A percentile compares a stretch with the other conserved stretches of the same genome.
Conservation (phyloP, 2,888 invertebrate genomes). For the Aquatica leii region DNA sequence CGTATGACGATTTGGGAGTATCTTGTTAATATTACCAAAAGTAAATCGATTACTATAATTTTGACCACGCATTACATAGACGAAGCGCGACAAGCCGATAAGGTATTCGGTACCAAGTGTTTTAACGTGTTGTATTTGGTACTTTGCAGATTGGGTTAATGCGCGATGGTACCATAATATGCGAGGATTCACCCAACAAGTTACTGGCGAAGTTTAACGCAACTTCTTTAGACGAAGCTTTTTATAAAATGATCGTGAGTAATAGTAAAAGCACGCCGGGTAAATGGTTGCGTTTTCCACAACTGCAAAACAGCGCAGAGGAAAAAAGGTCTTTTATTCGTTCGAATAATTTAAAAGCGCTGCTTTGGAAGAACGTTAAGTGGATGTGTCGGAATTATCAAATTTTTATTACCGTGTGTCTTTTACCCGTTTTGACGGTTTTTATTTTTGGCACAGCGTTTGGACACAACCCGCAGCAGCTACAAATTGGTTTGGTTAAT, state of each 20-base stretch:
- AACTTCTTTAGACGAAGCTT: neutral
- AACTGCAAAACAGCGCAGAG: neutral
- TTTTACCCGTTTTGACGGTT: neutral
- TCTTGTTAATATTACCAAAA: constrained; percentile 72
- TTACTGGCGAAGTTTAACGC: neutral
- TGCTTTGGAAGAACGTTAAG: neutral
- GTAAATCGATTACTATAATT: constrained; percentile 79
- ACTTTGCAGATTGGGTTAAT: neutral
- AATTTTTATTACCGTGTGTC: neutral
- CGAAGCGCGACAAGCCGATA: constrained; percentile 84
- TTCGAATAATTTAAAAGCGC: neutral
- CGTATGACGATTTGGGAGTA: constrained; percentile 92
- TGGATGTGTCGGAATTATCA: neutral
- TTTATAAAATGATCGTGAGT: too few relatives aligned
- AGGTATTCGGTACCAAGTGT: too few relatives aligned
- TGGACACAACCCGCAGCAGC: neutral
- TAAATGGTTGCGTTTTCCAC: neutral
- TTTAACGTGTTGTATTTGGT: too few relatives aligned
- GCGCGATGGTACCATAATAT: neutral
- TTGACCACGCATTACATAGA: constrained; percentile 97
- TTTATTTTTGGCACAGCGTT: neutral
- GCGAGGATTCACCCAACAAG: neutral
- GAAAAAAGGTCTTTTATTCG: neutral
- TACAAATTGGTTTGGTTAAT: neutral
- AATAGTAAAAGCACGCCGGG: too few relatives aligned